Evolutionary conservation across 2,888 invertebrate species (phyloP), one percentile per base, ranked within the genome.

Genomic region (Sicus ferrugineus): DNA sequence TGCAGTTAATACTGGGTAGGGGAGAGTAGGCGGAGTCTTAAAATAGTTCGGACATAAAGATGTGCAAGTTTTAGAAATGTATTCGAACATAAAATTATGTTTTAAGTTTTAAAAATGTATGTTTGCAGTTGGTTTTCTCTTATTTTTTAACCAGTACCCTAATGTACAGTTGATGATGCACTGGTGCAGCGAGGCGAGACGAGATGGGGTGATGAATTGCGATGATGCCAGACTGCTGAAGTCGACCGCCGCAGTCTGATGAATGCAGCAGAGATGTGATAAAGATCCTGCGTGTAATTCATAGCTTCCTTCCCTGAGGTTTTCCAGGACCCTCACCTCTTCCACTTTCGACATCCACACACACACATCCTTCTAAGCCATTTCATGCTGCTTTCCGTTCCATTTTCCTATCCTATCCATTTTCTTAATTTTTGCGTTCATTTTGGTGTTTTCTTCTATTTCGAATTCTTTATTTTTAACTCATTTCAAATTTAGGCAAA

Each of bases 111-210:
- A n/a, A n/a, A n/a, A n/a, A n/a, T n/a, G n/a, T 74, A 73, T 71
- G 69, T 38, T 62, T 69, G 70, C 71, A 74, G 73, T 78, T 75
- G 74, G 72, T 74, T 75, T 76, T 74, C 75, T 74, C 75, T 77
- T 79, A 78, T 81, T 78, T 75, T 77, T 73, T 75, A 83, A 83
- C 82, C 83, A 84, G 83, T 84, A 84, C 84, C 84, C 85, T 82
- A 84, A 83, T 79, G 77, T 80, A 79, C 77, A 80, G 75, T 77
- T 79, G 79, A 77, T 75, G 77, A 73, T 72, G 64, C 73, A 70
- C 65, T 52, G 71, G 65, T 70, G 67, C 72, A 72, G 72, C 52
- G 58, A 42, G 58, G 31, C 68, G 72, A 72, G 71, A 71, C 75
- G 72, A 59, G 50, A 30, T 64, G 30, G 21, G 19, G 46, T 26